A percentile compares a stretch with the other conserved stretches of the same genome.
phyloP scores from a whole-genome alignment of 2,888 invertebrate species.

The Drosophila sordidapex region DNA sequence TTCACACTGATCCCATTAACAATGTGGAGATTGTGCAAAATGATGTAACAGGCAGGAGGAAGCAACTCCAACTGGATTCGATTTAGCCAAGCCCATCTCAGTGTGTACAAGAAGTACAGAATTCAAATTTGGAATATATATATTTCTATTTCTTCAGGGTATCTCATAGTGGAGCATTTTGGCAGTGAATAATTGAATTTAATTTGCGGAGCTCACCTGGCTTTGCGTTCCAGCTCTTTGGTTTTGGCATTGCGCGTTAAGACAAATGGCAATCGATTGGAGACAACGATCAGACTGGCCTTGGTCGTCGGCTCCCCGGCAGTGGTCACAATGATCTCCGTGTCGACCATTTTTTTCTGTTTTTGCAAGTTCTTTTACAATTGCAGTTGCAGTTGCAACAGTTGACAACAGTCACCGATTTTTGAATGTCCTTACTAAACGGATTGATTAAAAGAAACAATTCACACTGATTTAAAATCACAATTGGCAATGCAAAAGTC shows the following conservation, averaged over 20 bases:
- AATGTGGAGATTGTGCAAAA: background rate
- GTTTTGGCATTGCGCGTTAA: conserved; percentile 90
- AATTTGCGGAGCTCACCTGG: conserved; percentile 89
- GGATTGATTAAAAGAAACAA: conserved; percentile 10
- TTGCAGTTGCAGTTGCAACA: conserved; percentile 6
- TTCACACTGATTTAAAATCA: conserved; percentile 25
- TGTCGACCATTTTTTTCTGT: conserved; percentile 77
- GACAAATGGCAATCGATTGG: conserved; percentile 95
- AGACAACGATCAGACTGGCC: conserved; percentile 95
- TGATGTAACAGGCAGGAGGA: background rate
- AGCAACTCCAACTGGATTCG: background rate
- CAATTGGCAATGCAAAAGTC: conserved; percentile 17
- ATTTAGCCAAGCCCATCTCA: background rate
- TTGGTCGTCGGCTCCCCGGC: conserved; percentile 84
- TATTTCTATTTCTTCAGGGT: background rate
- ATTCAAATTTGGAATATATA: background rate
- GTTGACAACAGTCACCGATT: background rate
- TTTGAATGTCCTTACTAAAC: conserved; percentile 14
- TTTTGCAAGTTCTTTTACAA: conserved; percentile 4
- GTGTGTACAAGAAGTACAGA: background rate
- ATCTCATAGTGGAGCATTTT: background rate
- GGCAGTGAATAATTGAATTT: background rate
- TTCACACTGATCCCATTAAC: background rate
- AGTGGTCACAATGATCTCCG: conserved; percentile 84
- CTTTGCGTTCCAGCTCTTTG: conserved; percentile 91